Percentiles rank a stretch among this genome's conserved stretches.
These are phyloP conservation scores for Catagonus wagneri DNA, from an alignment of 2,113 vertebrate species.

Conservation along the genomic window DNA sequence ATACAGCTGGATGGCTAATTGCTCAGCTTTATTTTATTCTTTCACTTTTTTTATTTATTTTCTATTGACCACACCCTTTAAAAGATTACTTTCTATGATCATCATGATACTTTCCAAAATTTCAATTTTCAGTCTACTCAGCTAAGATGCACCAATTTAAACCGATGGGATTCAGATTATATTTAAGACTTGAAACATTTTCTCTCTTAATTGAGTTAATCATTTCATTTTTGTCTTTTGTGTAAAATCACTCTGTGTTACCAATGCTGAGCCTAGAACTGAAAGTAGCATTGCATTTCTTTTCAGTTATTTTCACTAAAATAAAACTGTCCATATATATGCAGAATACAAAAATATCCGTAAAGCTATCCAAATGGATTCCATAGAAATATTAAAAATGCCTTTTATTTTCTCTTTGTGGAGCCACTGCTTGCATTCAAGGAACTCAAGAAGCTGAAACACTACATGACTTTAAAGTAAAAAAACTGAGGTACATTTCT, in stretches of 20 bases:
- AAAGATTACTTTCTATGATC: conserved; percentile 8
- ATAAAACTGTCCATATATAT: neutral
- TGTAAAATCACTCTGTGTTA: neutral
- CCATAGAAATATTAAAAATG: neutral
- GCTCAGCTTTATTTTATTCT: neutral
- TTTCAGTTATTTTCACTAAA: neutral
- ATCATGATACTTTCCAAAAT: neutral
- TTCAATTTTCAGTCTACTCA: neutral
- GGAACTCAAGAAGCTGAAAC: neutral
- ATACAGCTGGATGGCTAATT: neutral
- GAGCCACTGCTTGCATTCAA: neutral
- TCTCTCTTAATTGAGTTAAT: neutral
- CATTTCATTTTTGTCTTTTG: conserved; percentile 14
- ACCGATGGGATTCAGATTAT: neutral
- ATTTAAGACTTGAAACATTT: neutral
- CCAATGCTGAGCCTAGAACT: neutral
- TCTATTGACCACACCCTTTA: conserved; percentile 69
- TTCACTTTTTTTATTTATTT: neutral
- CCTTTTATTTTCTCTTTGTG: neutral
- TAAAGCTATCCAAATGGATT: neutral
- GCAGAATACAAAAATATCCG: neutral
- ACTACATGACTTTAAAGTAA: neutral
- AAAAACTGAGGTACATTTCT: neutral
- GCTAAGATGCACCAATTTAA: neutral
- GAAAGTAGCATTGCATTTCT: neutral